A percentile compares a stretch with the other conserved stretches of the same genome.
phyloP scores from a whole-genome alignment of 2,113 vertebrate genomes.

The Elachura formosa region DNA sequence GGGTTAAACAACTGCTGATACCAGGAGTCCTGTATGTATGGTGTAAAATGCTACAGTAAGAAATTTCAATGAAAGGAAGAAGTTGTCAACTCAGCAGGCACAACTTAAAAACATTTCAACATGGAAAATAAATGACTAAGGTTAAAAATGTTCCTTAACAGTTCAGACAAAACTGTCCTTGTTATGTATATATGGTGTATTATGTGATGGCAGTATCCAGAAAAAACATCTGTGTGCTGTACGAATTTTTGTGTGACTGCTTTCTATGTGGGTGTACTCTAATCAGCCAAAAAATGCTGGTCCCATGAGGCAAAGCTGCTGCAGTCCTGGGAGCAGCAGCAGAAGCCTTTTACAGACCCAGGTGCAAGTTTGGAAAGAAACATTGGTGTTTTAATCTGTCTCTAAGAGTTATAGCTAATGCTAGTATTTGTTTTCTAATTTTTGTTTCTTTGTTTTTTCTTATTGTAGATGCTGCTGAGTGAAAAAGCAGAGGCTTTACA shows the following conservation, averaged over 20 bases:
- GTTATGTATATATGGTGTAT: background rate
- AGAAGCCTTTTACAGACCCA: background rate
- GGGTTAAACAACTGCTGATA: background rate
- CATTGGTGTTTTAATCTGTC: background rate
- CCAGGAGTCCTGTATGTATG: background rate
- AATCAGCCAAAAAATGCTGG: background rate
- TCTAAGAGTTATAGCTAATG: background rate
- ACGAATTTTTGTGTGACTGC: background rate
- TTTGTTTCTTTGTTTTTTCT: background rate
- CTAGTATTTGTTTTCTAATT: background rate
- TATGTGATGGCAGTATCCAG: background rate
- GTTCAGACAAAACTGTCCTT: background rate
- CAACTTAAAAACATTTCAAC: background rate
- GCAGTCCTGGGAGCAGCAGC: background rate
- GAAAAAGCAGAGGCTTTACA: constrained; percentile 92
- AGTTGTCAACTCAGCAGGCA: background rate
- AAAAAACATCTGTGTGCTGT: background rate
- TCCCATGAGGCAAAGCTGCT: background rate
- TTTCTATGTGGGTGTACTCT: background rate
- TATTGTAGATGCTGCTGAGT: constrained; percentile 85
- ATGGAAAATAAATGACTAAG: background rate
- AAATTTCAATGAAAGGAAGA: background rate
- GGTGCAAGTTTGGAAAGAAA: background rate
- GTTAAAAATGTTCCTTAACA: background rate
- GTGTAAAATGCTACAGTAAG: background rate